Percentiles rank a stretch among this genome's conserved stretches.
Evolutionary conservation across 2,797 vertebrate genomes (phyloP).

Genomic region (Diglossa cyanea): DNA sequence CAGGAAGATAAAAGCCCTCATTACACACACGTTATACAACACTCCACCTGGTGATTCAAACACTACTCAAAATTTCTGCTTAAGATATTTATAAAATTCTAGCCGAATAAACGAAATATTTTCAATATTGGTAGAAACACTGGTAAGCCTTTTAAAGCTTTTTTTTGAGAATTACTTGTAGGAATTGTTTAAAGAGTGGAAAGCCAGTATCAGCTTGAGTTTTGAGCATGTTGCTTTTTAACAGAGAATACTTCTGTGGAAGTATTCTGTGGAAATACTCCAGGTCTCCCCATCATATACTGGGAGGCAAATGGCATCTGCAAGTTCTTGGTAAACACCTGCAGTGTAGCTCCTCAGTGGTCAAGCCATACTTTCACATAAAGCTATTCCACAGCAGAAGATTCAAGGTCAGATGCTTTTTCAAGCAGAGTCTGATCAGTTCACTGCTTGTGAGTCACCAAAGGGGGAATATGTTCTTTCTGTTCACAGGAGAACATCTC

Average conservation of each 20-base stretch:
- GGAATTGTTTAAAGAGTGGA: neutral
- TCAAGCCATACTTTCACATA: neutral
- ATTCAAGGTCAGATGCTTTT: conserved; percentile 47
- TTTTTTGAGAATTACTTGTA: neutral
- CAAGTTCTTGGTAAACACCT: neutral
- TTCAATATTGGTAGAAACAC: neutral
- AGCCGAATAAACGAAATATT: neutral
- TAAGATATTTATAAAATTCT: neutral
- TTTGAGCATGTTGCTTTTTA: neutral
- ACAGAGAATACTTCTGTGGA: neutral
- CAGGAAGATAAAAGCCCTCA: conserved; percentile 27
- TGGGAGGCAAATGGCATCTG: neutral
- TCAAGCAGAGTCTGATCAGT: conserved; percentile 7
- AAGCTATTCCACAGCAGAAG: neutral
- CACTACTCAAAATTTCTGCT: neutral
- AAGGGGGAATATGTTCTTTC: neutral
- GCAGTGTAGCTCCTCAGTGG: neutral
- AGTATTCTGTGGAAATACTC: neutral
- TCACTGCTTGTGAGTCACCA: conserved; percentile 42
- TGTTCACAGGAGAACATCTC: neutral
- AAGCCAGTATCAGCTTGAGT: neutral
- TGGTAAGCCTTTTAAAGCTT: neutral
- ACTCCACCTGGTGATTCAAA: neutral
- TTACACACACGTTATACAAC: neutral
- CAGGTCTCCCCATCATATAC: neutral